Percentiles rank a stretch among this genome's conserved stretches.
phyloP scores from a whole-genome alignment of 2,797 vertebrate species.

The Pangasius mekongensis region DNA sequence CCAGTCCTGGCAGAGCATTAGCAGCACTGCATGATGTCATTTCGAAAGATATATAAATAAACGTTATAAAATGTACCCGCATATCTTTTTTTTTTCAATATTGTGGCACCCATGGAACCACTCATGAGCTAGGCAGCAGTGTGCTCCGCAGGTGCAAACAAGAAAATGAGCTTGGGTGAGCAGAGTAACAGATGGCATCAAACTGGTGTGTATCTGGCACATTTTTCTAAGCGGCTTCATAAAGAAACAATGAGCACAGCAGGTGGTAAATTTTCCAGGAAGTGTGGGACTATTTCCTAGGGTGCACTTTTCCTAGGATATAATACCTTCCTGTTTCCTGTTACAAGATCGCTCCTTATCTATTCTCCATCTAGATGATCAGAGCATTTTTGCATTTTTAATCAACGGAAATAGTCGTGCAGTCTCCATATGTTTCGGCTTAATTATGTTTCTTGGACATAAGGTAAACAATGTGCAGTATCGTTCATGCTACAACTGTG shows the following conservation, averaged over 20 bases:
- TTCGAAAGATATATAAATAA: not conserved
- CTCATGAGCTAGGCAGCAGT: not conserved
- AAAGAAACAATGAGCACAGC: not conserved
- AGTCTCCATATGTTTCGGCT: not conserved
- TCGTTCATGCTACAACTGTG: not conserved
- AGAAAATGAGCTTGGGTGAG: constrained; percentile 29
- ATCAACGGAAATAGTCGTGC: not conserved
- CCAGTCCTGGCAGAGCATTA: not conserved
- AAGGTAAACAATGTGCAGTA: not conserved
- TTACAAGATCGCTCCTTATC: not conserved
- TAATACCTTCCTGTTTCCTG: not conserved
- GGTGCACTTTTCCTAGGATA: not conserved
- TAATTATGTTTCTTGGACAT: not conserved
- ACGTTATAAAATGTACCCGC: not conserved
- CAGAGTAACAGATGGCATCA: constrained; percentile 31
- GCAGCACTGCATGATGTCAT: not conserved
- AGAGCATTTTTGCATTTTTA: not conserved
- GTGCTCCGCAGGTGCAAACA: constrained; percentile 32
- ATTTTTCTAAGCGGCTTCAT: not conserved
- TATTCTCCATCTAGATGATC: not conserved
- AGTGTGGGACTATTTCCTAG: not conserved
- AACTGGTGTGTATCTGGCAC: not conserved
- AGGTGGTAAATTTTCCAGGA: constrained; percentile 23
- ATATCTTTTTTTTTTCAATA: not conserved
- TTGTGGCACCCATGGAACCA: not conserved